Percentiles rank a stretch among this genome's conserved stretches.
phyloP scores from a whole-genome alignment of 2,797 vertebrate species.

The Catamblyrhynchus diadema region DNA sequence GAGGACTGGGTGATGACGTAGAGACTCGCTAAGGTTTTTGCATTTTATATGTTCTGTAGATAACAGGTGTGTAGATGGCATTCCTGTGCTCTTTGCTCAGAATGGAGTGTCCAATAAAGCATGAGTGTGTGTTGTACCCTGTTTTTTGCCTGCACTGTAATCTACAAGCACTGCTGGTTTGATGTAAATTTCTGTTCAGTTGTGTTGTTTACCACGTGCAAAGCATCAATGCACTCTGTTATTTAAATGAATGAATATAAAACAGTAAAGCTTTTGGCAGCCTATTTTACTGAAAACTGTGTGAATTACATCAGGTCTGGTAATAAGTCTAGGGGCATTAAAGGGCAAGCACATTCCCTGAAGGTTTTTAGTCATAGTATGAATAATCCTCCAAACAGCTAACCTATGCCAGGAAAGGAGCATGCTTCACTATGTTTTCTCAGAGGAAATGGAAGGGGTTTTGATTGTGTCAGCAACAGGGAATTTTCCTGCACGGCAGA shows the following conservation, averaged over 20 bases:
- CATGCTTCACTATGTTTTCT: not conserved
- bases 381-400: not conserved
- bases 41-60: not conserved
- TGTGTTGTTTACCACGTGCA: not conserved
- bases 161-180: not conserved
- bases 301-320: not conserved
- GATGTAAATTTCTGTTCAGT: not conserved
- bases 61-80: not conserved
- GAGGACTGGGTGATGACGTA: not conserved
- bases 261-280: not conserved
- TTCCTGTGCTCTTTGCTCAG: not conserved
- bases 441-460: not conserved
- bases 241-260: not conserved
- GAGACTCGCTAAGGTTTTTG: not conserved
- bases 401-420: not conserved
- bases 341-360: not conserved
- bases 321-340: not conserved
- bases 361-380: not conserved
- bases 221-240: not conserved
- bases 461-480: not conserved
- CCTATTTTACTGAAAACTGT: not conserved
- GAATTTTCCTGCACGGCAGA: not conserved
- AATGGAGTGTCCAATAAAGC: constrained; percentile 16
- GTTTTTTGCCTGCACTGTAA: not conserved
- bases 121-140: not conserved